Evolutionary conservation across 2,113 vertebrate species (phyloP).

Genomic region (Actenoides hombroni): DNA sequence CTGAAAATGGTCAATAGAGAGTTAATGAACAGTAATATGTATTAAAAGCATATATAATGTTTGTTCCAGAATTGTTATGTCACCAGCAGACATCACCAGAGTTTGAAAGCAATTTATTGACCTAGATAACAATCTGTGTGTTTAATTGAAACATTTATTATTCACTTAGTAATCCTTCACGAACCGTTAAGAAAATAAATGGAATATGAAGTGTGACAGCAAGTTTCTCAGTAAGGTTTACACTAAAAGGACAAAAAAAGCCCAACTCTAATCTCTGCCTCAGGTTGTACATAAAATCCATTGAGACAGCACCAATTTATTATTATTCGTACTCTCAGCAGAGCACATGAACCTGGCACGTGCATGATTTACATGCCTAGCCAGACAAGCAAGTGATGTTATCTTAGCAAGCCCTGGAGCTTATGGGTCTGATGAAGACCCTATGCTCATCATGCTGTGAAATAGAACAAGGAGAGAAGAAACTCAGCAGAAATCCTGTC

Average conservation of each 20-base stretch:
- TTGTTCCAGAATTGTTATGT: neutral
- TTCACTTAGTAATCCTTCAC: slow-evolving; percentile 21
- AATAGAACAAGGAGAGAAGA: neutral
- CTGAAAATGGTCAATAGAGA: neutral
- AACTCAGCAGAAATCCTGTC: neutral
- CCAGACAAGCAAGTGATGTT: neutral
- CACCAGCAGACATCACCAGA: neutral
- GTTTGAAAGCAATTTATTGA: slow-evolving; percentile 28
- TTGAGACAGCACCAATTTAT: neutral
- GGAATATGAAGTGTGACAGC: slow-evolving; percentile 19
- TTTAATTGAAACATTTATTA: slow-evolving; percentile 54
- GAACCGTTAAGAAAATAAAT: slow-evolving; percentile 40
- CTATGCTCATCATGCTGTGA: neutral
- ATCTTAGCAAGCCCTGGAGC: neutral
- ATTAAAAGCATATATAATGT: neutral
- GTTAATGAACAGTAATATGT: neutral
- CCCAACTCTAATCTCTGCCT: slow-evolving; percentile 21
- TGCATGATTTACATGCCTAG: neutral
- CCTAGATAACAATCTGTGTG: slow-evolving; percentile 36
- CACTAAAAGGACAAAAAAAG: neutral
- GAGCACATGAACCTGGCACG: neutral
- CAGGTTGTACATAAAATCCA: neutral
- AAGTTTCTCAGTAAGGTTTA: slow-evolving; percentile 10
- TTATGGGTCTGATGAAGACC: neutral
- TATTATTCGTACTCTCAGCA: neutral